Base-by-base conservation (phyloP, 92 coral and sea anemone genomes). In the Siderastrea radians region DNA sequence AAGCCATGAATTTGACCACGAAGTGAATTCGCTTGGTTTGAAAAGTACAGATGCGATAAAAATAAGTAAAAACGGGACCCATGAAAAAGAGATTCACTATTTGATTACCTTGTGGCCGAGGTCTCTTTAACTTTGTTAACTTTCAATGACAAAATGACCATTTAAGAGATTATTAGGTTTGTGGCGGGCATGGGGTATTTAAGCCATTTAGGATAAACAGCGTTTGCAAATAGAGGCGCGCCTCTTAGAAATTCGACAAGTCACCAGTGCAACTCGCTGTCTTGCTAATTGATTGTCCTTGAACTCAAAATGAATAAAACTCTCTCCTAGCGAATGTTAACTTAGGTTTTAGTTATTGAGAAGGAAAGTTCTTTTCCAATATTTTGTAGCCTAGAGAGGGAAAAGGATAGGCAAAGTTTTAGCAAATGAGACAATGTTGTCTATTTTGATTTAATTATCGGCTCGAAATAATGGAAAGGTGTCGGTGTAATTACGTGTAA, bases 131-230 rank as follows among this genome's bases (percentile, higher is more conserved):
- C 52, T 45, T 50, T 26, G 3, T 38, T 17, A 64, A 26, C 13
- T 5, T 13, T 1, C 2, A 74, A 17, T 51, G 43, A 8, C 43
- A 4, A 48, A 5, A 49, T 63, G 13, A 77, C 17, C 9, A 66
- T 63, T 49, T 15, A 79, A 16, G 46, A 12, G 44, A 15, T 70
- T 47, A 55, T 68, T 81, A 81, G 19, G 51, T 68, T 68, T 69
- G 54, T 49, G 54, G 77, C 77, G 11, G 17, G 3, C 44, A 68
- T 53, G 45, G 51, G 9, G 43, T 69, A 19, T 69, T 68, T 67
- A 81, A 80, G 17, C 68, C n/a, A 81, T 69, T 81, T 43, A 54
- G 43, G 77, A 52, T 55, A 2, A 69, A 38, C 43, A 52, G 68
- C 64, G 7, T 51, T 26, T 53, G 77, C 43, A 26, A 52, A 67